Percentiles rank a stretch among this genome's conserved stretches.
phyloP scores from a whole-genome alignment of 92 coral and sea anemone species.

The Epizoanthus illoricatus region DNA sequence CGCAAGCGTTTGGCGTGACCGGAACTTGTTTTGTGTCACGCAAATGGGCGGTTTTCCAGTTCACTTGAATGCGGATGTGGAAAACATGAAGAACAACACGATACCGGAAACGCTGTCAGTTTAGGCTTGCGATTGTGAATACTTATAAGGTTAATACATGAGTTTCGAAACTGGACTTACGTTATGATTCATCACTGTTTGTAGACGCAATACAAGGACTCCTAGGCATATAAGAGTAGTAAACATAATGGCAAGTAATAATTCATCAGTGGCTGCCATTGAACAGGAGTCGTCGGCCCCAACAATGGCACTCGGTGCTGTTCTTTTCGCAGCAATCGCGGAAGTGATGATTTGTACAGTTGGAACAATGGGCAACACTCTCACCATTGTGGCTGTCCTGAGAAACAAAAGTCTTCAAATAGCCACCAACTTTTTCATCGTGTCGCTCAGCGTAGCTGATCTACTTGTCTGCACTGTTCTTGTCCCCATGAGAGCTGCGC shows the following conservation, averaged over 20 bases:
- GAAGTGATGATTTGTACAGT: conserved; percentile 63
- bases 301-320: conserved; percentile 55
- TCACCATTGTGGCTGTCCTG: conserved; percentile 66
- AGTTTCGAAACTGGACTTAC: no score
- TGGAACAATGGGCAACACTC: conserved; percentile 77
- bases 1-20: no score
- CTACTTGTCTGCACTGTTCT: conserved; percentile 69
- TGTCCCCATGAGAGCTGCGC: conserved; percentile 89
- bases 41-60: no score
- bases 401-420: conserved; percentile 71
- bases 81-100: neutral
- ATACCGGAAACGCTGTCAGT: neutral
- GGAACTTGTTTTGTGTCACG: no score
- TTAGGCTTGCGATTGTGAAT: neutral
- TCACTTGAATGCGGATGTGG: neutral
- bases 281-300: conserved; percentile 15
- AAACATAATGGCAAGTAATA: conserved; percentile 2
- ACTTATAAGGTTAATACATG: neutral
- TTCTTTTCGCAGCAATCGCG: conserved; percentile 70
- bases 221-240: neutral
- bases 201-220: neutral
- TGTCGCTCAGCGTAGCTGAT: conserved; percentile 81
- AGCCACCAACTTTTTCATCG: conserved; percentile 77
- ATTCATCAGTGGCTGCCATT: neutral
- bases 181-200: neutral